These are phyloP conservation scores for Reinhardtius hippoglossoides DNA, from an alignment of 2,113 vertebrate genomes.

Conservation along the genomic window DNA sequence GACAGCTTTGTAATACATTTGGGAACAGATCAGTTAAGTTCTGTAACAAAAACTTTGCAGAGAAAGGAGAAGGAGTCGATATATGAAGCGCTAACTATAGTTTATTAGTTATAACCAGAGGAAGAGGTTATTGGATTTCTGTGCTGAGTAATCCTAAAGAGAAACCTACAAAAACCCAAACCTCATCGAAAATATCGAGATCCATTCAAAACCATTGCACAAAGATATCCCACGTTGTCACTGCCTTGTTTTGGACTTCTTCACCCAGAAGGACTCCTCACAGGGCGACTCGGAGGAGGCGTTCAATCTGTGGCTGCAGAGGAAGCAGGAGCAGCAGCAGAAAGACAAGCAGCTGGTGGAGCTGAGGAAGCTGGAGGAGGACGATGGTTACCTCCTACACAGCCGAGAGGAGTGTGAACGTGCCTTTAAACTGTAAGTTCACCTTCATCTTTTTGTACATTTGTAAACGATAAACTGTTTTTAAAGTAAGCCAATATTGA, in stretches of 20 bases:
- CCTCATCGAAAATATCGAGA: too few relatives aligned
- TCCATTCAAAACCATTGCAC: not conserved
- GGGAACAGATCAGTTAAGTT: too few relatives aligned
- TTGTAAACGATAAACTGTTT: too few relatives aligned
- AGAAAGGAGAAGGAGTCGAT: too few relatives aligned
- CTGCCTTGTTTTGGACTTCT: not conserved
- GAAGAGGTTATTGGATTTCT: not conserved
- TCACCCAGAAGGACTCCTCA: slow-evolving; percentile 78
- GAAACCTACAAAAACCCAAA: too few relatives aligned
- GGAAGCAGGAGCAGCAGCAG: slow-evolving; percentile 90
- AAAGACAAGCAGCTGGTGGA: slow-evolving; percentile 88
- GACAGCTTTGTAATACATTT: too few relatives aligned
- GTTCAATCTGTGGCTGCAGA: slow-evolving; percentile 90
- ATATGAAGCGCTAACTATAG: too few relatives aligned
- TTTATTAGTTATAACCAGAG: not conserved
- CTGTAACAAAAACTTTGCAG: too few relatives aligned
- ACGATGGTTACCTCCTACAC: slow-evolving; percentile 82
- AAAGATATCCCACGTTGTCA: not conserved
- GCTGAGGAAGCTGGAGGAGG: slow-evolving; percentile 87
- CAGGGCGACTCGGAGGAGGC: slow-evolving; percentile 87
- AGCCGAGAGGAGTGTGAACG: slow-evolving; percentile 87
- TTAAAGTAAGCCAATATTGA: too few relatives aligned
- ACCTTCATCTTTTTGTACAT: too few relatives aligned
- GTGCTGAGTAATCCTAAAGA: not conserved
- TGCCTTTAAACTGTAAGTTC: slow-evolving; percentile 91